Conservation (phyloP, 2,888 invertebrate genomes). For the Branchipolynoe longqiensis region DNA sequence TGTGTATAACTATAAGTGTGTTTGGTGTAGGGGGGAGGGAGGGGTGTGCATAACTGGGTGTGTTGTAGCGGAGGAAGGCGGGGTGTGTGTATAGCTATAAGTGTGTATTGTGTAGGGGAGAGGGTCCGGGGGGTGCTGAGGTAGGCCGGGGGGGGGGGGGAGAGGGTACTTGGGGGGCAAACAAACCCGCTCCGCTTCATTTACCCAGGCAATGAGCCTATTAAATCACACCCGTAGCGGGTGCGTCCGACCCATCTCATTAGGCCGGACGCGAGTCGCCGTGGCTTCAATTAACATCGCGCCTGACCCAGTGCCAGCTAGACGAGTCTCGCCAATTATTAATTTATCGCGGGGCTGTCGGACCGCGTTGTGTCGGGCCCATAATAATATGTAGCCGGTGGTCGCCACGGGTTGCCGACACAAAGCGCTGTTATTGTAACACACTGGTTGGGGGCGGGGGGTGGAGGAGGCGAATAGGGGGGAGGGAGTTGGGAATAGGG, state of each 20-base stretch:
- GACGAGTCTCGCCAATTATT: slow-evolving; percentile 34
- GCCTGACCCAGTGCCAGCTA: slow-evolving; percentile 4
- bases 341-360: slow-evolving; percentile 42
- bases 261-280: slow-evolving; percentile 13
- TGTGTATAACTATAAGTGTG: too few relatives aligned
- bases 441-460: neutral
- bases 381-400: neutral
- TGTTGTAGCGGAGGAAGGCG: too few relatives aligned
- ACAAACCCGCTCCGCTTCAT: slow-evolving; percentile 49
- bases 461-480: neutral
- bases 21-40: too few relatives aligned
- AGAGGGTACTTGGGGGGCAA: neutral
- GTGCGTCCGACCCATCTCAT: slow-evolving; percentile 46
- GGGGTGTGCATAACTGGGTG: too few relatives aligned
- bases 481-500: too few relatives aligned
- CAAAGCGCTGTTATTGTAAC: slow-evolving; percentile 20
- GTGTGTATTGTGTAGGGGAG: neutral
- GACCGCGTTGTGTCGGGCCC: slow-evolving; percentile 1
- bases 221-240: slow-evolving; percentile 7
- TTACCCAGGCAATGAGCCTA: slow-evolving; percentile 35
- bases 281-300: slow-evolving; percentile 48
- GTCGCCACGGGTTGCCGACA: neutral
- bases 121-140: neutral
- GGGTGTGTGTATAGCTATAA: too few relatives aligned
- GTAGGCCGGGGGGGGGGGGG: neutral